phyloP scores from a whole-genome alignment of 2,113 vertebrate genomes.

The Bufo bufo region DNA sequence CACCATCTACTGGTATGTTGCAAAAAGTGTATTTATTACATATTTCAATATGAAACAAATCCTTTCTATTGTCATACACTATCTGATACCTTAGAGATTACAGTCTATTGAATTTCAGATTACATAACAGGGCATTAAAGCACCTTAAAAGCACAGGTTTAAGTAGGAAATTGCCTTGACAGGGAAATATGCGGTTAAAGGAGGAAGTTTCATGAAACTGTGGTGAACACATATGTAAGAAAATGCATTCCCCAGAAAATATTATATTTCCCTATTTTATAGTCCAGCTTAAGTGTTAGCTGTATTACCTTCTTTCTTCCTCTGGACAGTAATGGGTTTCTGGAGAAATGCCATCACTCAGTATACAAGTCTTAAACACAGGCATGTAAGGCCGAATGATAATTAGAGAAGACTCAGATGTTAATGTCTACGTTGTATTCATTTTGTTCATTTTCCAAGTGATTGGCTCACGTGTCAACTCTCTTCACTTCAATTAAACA shows the following conservation, averaged over 20 bases:
- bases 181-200: background rate
- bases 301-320: slow-evolving; percentile 50
- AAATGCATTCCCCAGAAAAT: slow-evolving; percentile 8
- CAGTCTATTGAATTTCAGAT: background rate
- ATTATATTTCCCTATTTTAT: slow-evolving; percentile 22
- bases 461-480: slow-evolving; percentile 46
- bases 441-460: slow-evolving; percentile 57
- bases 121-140: background rate
- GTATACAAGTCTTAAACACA: slow-evolving; percentile 44
- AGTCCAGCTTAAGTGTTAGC: slow-evolving; percentile 54
- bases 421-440: slow-evolving; percentile 52
- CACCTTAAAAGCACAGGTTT: background rate
- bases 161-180: background rate
- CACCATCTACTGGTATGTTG: background rate
- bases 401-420: slow-evolving; percentile 7
- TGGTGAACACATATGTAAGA: slow-evolving; percentile 8
- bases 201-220: slow-evolving; percentile 5
- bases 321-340: slow-evolving; percentile 59
- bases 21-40: background rate
- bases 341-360: slow-evolving; percentile 62
- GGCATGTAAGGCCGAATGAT: slow-evolving; percentile 40
- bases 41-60: background rate
- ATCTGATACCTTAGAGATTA: background rate
- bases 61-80: background rate
- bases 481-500: slow-evolving; percentile 33